Conservation (phyloP, 1,140 invertebrate species). For the Drosophila chauvacae region DNA sequence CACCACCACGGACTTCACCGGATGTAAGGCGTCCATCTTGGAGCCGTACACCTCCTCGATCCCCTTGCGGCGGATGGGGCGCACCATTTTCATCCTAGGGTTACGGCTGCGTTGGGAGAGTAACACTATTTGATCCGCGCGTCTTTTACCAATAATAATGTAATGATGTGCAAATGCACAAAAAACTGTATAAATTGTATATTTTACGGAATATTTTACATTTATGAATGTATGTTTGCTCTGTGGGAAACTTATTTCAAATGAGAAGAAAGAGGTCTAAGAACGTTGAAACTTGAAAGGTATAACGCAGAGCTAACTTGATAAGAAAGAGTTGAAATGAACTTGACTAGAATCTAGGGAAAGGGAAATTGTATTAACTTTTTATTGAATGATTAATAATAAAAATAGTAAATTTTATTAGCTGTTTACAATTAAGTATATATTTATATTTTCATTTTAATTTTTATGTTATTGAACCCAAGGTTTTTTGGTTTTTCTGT, state of each 20-base stretch:
- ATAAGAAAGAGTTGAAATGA: background rate
- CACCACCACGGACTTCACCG: slow-evolving; percentile 38
- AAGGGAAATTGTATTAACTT: too few relatives aligned
- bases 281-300: background rate
- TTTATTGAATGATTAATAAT: too few relatives aligned
- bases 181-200: slow-evolving; percentile 51
- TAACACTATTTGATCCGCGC: too few relatives aligned
- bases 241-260: slow-evolving; percentile 45
- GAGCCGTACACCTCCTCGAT: slow-evolving; percentile 75
- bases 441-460: too few relatives aligned
- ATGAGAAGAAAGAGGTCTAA: slow-evolving; percentile 10
- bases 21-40: slow-evolving; percentile 62
- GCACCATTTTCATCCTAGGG: slow-evolving; percentile 55
- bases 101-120: background rate
- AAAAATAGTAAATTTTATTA: too few relatives aligned
- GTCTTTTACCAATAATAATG: slow-evolving; percentile 28
- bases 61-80: slow-evolving; percentile 63
- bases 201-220: slow-evolving; percentile 41
- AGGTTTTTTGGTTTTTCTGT: background rate
- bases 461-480: background rate
- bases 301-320: slow-evolving; percentile 18
- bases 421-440: too few relatives aligned
- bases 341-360: background rate
- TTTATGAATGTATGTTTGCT: slow-evolving; percentile 54
- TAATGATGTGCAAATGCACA: slow-evolving; percentile 46